These are phyloP conservation scores for Trachemys scripta DNA, from an alignment of 2,113 vertebrate genomes.

Conservation along the genomic window DNA sequence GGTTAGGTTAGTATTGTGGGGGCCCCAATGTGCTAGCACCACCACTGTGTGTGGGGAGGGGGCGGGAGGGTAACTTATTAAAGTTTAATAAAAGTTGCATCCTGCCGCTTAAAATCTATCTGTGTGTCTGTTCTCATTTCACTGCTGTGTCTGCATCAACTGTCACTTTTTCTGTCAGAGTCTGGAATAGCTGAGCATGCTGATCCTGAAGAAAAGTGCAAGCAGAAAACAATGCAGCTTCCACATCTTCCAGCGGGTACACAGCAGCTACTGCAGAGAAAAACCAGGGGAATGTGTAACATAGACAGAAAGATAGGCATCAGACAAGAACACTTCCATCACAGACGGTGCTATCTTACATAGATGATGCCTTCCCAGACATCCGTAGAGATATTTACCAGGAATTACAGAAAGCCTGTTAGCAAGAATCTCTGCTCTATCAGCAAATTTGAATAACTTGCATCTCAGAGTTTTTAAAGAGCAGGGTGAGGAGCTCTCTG, in stretches of 20 bases:
- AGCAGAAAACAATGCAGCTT: not conserved
- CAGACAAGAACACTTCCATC: not conserved
- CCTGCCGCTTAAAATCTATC: not conserved
- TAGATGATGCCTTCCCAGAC: not conserved
- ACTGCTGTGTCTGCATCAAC: too few species aligned
- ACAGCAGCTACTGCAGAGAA: not conserved
- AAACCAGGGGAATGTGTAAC: not conserved
- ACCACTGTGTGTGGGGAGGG: too few species aligned
- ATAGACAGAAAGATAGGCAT: not conserved
- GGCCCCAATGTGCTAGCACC: too few species aligned
- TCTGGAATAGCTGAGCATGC: rapidly evolving
- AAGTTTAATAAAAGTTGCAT: too few species aligned
- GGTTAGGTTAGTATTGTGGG: too few species aligned
- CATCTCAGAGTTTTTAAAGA: not conserved
- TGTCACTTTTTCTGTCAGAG: not conserved
- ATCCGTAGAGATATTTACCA: not conserved
- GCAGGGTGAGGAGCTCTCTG: not conserved
- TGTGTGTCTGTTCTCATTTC: not conserved
- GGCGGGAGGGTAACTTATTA: too few species aligned
- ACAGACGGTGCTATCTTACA: not conserved
- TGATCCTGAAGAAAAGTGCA: rapidly evolving
- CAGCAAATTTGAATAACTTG: not conserved
- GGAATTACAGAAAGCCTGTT: not conserved
- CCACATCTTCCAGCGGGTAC: not conserved
- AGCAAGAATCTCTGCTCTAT: not conserved